Conservation (phyloP, 2,888 invertebrate genomes). For the Lamellibrachia columna region DNA sequence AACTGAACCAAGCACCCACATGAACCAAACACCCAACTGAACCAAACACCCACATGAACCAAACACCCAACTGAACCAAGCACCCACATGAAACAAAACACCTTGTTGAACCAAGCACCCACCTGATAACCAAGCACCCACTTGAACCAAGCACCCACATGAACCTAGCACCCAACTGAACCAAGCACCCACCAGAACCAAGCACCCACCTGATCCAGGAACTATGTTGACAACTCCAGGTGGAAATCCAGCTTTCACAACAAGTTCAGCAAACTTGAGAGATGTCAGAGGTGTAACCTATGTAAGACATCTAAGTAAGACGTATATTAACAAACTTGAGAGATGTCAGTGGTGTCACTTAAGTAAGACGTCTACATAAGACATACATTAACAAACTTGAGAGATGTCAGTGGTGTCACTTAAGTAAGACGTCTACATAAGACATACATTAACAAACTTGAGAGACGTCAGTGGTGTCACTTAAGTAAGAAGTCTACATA, state of each 20-base stretch:
- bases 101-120: not conserved
- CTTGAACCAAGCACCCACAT: no score
- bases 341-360: not conserved
- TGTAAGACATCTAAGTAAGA: conserved; percentile 39
- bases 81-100: not conserved
- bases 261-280: conserved; percentile 91
- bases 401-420: no score
- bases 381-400: no score
- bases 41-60: not conserved
- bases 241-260: conserved; percentile 90
- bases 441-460: no score
- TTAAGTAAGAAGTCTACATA: no score
- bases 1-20: not conserved
- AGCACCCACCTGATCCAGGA: conserved; percentile 77
- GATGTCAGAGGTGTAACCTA: conserved; percentile 87
- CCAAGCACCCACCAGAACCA: not conserved
- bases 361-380: no score
- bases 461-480: no score
- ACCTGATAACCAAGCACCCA: not conserved
- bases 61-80: not conserved
- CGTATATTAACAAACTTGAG: not conserved
- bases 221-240: conserved; percentile 93
- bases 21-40: not conserved
- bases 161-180: not conserved
- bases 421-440: no score